A percentile compares a stretch with the other conserved stretches of the same genome.
phyloP scores from a whole-genome alignment of 1,140 invertebrate species.

The Helicorthomorpha holstii region DNA sequence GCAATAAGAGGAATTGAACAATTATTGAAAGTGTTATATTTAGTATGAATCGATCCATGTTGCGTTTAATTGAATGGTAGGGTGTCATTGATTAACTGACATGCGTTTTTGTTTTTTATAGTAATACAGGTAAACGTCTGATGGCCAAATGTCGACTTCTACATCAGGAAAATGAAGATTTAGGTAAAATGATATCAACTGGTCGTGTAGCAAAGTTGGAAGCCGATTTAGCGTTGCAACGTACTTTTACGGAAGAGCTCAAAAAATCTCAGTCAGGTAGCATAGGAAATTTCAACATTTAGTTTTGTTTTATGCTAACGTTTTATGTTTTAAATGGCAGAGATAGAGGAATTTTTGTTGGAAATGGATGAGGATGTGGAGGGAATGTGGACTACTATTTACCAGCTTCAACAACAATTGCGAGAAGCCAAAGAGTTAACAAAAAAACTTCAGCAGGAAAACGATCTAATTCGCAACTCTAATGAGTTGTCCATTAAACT shows the following conservation, averaged over 20 bases:
- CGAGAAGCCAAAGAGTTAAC: constrained; percentile 50
- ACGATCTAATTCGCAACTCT: no score
- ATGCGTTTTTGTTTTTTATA: constrained; percentile 22
- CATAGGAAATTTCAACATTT: constrained; percentile 1
- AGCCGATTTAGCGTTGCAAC: constrained; percentile 84
- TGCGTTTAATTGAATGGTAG: no score
- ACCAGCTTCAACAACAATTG: constrained; percentile 81
- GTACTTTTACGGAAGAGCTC: constrained; percentile 88
- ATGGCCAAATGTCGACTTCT: constrained; percentile 93
- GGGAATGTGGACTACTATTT: constrained; percentile 93
- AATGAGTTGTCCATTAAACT: no score
- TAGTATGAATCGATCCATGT: no score
- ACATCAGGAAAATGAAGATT: constrained; percentile 96
- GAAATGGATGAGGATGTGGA: constrained; percentile 95
- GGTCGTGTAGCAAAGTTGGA: constrained; percentile 89
- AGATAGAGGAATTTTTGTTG: constrained; percentile 85
- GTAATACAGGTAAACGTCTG: constrained; percentile 86
- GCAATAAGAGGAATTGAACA: no score
- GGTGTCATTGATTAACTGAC: no score
- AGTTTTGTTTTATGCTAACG: not conserved
- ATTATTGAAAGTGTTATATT: no score
- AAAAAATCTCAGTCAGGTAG: constrained; percentile 90
- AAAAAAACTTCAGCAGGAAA: constrained; percentile 11
- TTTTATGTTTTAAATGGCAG: constrained; percentile 34
- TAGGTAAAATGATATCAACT: constrained; percentile 88